These are phyloP conservation scores for Euzetes globulus DNA, from an alignment of 2,888 invertebrate genomes.

Conservation along the genomic window DNA sequence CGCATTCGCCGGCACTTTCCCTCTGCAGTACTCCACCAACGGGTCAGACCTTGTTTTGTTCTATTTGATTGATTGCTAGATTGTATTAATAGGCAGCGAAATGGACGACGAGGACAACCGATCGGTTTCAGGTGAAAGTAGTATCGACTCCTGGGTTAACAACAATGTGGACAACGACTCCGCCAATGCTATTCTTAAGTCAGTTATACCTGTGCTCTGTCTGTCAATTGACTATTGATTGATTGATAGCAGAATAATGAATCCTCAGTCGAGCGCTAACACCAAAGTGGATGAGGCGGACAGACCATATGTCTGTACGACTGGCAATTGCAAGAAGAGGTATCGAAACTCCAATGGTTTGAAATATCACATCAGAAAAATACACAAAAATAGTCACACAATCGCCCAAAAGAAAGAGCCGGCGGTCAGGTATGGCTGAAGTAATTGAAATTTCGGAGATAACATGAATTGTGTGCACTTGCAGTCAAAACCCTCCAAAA, in stretches of 20 bases:
- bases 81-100: slow-evolving; percentile 34
- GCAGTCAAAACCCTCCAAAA: slow-evolving; percentile 49
- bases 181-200: slow-evolving; percentile 30
- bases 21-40: slow-evolving; percentile 46
- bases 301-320: slow-evolving; percentile 46
- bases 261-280: slow-evolving; percentile 1
- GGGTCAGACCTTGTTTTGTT: slow-evolving; percentile 41
- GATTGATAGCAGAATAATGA: not conserved
- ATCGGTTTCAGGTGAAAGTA: slow-evolving; percentile 35
- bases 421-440: not conserved
- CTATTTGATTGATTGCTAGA: not conserved
- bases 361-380: slow-evolving; percentile 46
- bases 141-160: slow-evolving; percentile 37
- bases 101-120: slow-evolving; percentile 36
- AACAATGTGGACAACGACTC: slow-evolving; percentile 19
- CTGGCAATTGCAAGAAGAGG: slow-evolving; percentile 47
- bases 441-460: not conserved
- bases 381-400: slow-evolving; percentile 18
- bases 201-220: not conserved
- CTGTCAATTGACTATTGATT: not conserved
- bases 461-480: not conserved
- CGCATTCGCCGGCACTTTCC: slow-evolving; percentile 42
- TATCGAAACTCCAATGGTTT: slow-evolving; percentile 48
- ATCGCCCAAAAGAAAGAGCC: not conserved
- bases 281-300: slow-evolving; percentile 40